Evolutionary conservation across 1,140 invertebrate genomes (phyloP).

Genomic region (Heliconius himera): DNA sequence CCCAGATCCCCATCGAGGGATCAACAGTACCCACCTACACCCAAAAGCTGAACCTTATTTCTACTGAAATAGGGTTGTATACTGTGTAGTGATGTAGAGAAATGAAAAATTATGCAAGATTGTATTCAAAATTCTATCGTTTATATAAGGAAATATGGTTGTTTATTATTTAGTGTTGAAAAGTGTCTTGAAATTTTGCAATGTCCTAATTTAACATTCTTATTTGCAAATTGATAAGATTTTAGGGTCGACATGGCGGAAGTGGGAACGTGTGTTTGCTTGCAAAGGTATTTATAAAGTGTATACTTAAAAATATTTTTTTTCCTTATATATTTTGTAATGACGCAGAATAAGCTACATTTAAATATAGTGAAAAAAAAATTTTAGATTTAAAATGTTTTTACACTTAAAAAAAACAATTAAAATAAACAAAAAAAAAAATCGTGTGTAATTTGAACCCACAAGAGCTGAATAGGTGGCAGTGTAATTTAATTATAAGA

Average conservation of each 20-base stretch:
- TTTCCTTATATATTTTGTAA: no score
- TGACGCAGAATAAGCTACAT: no score
- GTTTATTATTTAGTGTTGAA: neutral
- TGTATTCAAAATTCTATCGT: neutral
- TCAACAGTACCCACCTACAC: neutral
- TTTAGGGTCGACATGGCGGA: neutral
- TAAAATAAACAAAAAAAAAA: neutral
- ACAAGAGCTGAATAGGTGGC: neutral
- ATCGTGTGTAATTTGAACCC: neutral
- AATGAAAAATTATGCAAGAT: neutral
- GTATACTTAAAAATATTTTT: neutral
- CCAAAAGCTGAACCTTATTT: conserved; percentile 2
- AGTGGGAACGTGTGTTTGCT: neutral
- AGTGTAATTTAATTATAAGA: neutral
- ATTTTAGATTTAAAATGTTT: no score
- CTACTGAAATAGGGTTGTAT: conserved; percentile 13
- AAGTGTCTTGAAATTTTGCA: conserved; percentile 39
- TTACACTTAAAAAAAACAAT: no score
- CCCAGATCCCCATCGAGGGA: conserved; percentile 32
- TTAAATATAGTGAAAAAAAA: no score
- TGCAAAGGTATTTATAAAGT: neutral
- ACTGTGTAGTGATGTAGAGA: neutral
- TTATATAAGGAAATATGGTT: neutral
- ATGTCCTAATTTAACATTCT: conserved; percentile 48
- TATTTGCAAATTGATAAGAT: conserved; percentile 57